Percentiles rank a stretch among this genome's conserved stretches.
These are phyloP conservation scores for Protaetia brevitarsis DNA, from an alignment of 1,140 invertebrate species.

Conservation along the genomic window DNA sequence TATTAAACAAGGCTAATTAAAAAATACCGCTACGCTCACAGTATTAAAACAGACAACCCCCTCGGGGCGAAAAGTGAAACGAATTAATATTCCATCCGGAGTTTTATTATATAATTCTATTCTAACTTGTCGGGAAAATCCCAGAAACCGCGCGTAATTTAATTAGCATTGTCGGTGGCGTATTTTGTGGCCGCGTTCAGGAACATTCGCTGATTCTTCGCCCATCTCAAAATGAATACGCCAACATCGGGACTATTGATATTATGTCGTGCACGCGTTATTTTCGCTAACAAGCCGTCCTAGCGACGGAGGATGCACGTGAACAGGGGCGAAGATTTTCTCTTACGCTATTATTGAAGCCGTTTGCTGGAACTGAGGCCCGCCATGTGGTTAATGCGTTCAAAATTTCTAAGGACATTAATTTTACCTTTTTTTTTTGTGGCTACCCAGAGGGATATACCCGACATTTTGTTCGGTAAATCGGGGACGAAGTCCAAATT, in stretches of 20 bases:
- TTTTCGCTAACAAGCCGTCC: too few relatives aligned
- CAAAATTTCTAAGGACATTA: neutral
- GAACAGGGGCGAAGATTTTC: too few relatives aligned
- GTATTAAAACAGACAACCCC: neutral
- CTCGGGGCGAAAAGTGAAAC: neutral
- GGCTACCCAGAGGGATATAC: neutral
- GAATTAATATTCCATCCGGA: neutral
- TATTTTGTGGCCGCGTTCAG: neutral
- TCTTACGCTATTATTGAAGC: too few relatives aligned
- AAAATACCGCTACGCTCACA: neutral
- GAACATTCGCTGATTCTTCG: neutral
- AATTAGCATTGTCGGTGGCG: neutral
- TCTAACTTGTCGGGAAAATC: neutral
- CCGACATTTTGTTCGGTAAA: neutral
- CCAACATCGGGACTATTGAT: neutral
- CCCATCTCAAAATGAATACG: neutral
- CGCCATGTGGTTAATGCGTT: neutral
- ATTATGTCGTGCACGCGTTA: neutral
- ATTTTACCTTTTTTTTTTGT: neutral
- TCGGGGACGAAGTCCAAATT: neutral
- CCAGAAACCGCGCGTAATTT: neutral
- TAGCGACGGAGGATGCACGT: too few relatives aligned
- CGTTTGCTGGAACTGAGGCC: too few relatives aligned
- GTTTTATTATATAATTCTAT: neutral
- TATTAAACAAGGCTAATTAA: neutral